Percentiles rank a stretch among this genome's conserved stretches.
Conservation (phyloP, 2,888 invertebrate species). For the Artemia sinica region DNA sequence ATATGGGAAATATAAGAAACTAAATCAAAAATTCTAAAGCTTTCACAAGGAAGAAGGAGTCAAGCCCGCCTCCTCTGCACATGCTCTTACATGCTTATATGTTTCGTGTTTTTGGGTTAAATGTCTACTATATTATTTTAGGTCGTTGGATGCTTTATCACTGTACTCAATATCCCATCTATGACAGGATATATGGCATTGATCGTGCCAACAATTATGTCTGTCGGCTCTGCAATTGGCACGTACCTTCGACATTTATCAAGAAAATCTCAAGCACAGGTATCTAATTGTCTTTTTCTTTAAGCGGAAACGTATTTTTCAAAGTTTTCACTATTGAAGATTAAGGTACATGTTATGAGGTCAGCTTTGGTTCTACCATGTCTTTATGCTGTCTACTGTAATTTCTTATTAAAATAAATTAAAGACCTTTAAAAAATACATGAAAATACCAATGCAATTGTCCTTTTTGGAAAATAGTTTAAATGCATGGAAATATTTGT, state of each 20-base stretch:
- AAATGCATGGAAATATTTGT: too few species aligned
- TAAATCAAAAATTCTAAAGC: slow-evolving; percentile 2
- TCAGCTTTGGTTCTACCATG: too few species aligned
- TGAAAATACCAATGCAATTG: too few species aligned
- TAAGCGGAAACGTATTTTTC: too few species aligned
- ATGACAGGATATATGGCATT: slow-evolving; percentile 65
- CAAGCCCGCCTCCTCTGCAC: slow-evolving; percentile 28
- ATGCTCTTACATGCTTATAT: background rate
- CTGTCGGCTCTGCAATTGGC: slow-evolving; percentile 67
- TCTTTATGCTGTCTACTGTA: too few species aligned
- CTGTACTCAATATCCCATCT: slow-evolving; percentile 74
- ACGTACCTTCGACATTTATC: slow-evolving; percentile 56
- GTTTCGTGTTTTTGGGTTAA: slow-evolving; percentile 16
- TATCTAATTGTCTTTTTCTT: slow-evolving; percentile 29
- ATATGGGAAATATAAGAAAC: background rate
- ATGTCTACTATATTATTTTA: slow-evolving; percentile 26
- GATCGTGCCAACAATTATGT: slow-evolving; percentile 68
- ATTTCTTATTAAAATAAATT: too few species aligned
- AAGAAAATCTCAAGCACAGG: slow-evolving; percentile 63
- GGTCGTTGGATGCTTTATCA: slow-evolving; percentile 52
- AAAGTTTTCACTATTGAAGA: too few species aligned
- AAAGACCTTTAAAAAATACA: too few species aligned
- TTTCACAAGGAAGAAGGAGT: background rate
- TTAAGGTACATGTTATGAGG: too few species aligned
- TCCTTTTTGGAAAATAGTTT: too few species aligned